These are phyloP conservation scores for Synanthedon myopaeformis DNA, from an alignment of 2,888 invertebrate genomes.

Conservation along the genomic window DNA sequence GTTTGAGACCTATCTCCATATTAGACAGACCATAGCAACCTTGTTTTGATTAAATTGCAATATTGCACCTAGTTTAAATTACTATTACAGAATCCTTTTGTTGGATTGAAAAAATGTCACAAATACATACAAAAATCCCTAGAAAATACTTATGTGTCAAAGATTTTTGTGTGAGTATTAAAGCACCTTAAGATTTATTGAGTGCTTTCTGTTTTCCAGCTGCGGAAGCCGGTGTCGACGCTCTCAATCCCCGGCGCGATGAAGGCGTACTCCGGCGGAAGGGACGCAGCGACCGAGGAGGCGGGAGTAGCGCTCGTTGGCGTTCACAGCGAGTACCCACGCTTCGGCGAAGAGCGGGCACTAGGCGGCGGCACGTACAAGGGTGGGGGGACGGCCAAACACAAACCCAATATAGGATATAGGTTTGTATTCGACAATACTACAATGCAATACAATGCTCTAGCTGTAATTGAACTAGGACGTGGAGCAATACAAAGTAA, in stretches of 20 bases:
- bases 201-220: constrained; percentile 70
- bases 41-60: too few species aligned
- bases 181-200: background rate
- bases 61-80: too few species aligned
- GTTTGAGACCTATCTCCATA: too few species aligned
- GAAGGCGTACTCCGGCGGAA: constrained; percentile 78
- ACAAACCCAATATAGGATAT: constrained; percentile 97
- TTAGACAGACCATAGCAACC: too few species aligned
- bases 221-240: constrained; percentile 97
- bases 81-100: too few species aligned
- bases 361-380: constrained; percentile 82
- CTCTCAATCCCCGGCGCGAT: constrained; percentile 96
- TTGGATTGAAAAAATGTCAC: too few species aligned
- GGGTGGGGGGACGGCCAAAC: constrained; percentile 79
- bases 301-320: constrained; percentile 91
- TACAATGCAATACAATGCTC: too few species aligned
- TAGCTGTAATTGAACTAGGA: too few species aligned
- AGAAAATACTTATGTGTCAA: background rate
- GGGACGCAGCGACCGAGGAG: constrained; percentile 77
- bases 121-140: background rate
- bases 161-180: too few species aligned
- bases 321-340: constrained; percentile 91
- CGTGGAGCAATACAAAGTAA: too few species aligned
- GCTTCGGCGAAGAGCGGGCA: constrained; percentile 89
- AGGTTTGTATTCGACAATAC: constrained; percentile 29